These are phyloP conservation scores for Malurus alboscapulatus DNA, from an alignment of 2,113 vertebrate genomes.

Conservation along the genomic window DNA sequence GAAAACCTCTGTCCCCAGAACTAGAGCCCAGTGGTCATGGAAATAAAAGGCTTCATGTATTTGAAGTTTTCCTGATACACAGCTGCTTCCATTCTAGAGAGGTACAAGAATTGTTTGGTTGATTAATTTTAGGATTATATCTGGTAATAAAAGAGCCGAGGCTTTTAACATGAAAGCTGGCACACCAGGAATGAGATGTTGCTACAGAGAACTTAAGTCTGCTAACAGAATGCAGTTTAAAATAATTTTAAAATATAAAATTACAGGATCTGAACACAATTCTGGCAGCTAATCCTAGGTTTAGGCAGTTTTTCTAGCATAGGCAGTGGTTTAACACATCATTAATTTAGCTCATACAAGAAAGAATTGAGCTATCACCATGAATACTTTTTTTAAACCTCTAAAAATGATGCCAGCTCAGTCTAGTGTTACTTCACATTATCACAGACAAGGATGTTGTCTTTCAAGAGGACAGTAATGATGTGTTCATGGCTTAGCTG, in stretches of 20 bases:
- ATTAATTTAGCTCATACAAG: not conserved
- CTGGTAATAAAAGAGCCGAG: not conserved
- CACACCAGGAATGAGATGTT: not conserved
- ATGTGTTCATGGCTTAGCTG: not conserved
- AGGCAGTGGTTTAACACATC: not conserved
- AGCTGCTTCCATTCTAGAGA: not conserved
- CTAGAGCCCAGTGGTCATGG: not conserved
- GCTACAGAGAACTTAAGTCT: not conserved
- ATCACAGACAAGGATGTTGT: accelerated
- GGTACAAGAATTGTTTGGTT: not conserved
- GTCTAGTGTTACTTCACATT: not conserved
- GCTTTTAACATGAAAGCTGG: not conserved
- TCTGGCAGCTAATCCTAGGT: not conserved
- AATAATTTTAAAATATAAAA: not conserved
- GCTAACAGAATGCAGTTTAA: not conserved
- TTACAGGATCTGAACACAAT: not conserved
- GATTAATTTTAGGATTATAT: not conserved
- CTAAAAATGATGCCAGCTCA: not conserved
- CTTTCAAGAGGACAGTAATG: not conserved
- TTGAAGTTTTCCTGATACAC: not conserved
- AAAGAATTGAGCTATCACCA: not conserved
- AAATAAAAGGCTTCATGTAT: not conserved
- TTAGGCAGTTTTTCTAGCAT: not conserved
- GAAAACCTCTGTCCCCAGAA: accelerated
- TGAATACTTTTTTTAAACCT: not conserved